Evolutionary conservation across 2,113 vertebrate species (phyloP).

Genomic region (Cinclus mexicanus): DNA sequence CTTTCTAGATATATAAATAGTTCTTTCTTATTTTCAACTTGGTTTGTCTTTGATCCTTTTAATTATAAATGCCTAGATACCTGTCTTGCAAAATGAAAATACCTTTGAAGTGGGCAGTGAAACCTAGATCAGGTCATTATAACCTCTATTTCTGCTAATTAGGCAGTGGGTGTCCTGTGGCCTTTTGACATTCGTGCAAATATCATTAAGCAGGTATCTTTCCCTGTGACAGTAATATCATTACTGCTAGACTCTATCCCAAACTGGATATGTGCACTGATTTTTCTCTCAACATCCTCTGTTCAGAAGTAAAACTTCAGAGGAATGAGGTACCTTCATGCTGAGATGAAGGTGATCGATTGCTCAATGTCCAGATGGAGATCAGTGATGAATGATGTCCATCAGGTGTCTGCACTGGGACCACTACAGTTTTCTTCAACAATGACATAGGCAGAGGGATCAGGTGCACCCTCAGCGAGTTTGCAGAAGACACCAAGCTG

Average conservation of each 20-base stretch:
- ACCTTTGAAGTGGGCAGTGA: slow-evolving; percentile 36
- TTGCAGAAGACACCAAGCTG: background rate
- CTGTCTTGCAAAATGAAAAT: background rate
- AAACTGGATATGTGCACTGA: slow-evolving; percentile 14
- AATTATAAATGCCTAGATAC: background rate
- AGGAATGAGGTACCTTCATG: background rate
- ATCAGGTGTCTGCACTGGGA: background rate
- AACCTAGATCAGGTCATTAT: slow-evolving; percentile 46
- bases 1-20: background rate
- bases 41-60: background rate
- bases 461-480: background rate
- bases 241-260: slow-evolving; percentile 41
- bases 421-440: background rate
- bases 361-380: background rate
- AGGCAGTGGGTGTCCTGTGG: slow-evolving; percentile 60
- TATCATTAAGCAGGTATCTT: slow-evolving; percentile 65
- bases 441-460: background rate
- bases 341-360: background rate
- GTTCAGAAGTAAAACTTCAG: slow-evolving; percentile 18
- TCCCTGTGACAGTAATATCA: slow-evolving; percentile 43
- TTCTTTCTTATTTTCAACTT: background rate
- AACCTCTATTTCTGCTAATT: slow-evolving; percentile 71
- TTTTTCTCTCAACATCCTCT: slow-evolving; percentile 27
- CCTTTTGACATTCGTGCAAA: slow-evolving; percentile 67
- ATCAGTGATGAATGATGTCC: background rate